These are phyloP conservation scores for Trachelus troglodyta DNA, from an alignment of 2,888 invertebrate genomes.

Conservation along the genomic window DNA sequence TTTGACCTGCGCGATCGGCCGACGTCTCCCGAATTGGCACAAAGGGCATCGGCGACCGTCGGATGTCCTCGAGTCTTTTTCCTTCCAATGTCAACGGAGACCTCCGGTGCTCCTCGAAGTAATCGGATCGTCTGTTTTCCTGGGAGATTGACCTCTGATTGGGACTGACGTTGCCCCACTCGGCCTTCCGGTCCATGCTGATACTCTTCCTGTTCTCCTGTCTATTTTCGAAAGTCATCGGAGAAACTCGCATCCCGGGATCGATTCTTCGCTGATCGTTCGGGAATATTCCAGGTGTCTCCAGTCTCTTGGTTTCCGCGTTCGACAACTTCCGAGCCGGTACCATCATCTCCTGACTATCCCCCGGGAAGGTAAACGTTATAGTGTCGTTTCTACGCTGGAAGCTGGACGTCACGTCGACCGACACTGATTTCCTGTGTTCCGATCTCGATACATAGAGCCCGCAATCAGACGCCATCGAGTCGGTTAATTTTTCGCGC, in stretches of 20 bases:
- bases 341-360: slow-evolving; percentile 26
- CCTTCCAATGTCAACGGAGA: slow-evolving; percentile 60
- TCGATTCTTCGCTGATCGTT: slow-evolving; percentile 55
- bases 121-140: slow-evolving; percentile 61
- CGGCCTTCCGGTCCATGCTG: slow-evolving; percentile 51
- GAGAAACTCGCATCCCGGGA: slow-evolving; percentile 49
- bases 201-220: slow-evolving; percentile 54
- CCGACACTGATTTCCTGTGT: slow-evolving; percentile 57
- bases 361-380: slow-evolving; percentile 59
- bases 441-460: slow-evolving; percentile 57
- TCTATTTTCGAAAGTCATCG: slow-evolving; percentile 55
- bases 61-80: slow-evolving; percentile 57
- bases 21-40: slow-evolving; percentile 57
- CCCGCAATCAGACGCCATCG: slow-evolving; percentile 43
- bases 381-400: slow-evolving; percentile 59
- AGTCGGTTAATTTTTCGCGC: slow-evolving; percentile 48
- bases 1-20: slow-evolving; percentile 54
- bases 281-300: slow-evolving; percentile 44
- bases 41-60: slow-evolving; percentile 62
- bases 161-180: slow-evolving; percentile 57
- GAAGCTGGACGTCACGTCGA: slow-evolving; percentile 56
- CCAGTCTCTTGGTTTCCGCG: slow-evolving; percentile 48
- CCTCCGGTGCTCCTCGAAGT: slow-evolving; percentile 60
- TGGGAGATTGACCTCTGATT: slow-evolving; percentile 55
- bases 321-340: slow-evolving; percentile 23